Percentiles rank a stretch among this genome's conserved stretches.
phyloP scores from a whole-genome alignment of 2,797 vertebrate species.

The Pseudocheirus occidentalis region DNA sequence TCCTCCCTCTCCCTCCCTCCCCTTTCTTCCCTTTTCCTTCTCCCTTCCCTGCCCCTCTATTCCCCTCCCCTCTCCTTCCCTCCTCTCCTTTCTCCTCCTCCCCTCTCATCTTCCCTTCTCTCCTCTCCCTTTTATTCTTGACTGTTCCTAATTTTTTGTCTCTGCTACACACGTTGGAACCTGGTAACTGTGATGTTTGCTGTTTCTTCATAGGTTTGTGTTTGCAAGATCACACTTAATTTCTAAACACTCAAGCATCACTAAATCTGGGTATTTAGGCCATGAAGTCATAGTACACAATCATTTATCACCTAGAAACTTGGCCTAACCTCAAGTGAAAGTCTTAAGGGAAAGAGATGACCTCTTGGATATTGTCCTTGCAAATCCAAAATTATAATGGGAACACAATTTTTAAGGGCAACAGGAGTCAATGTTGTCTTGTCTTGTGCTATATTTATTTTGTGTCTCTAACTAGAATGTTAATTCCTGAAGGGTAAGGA shows the following conservation, averaged over 20 bases:
- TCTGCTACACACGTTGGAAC: background rate
- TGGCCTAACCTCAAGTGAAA: background rate
- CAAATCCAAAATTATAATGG: background rate
- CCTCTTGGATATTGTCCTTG: background rate
- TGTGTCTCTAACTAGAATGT: background rate
- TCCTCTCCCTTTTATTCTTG: background rate
- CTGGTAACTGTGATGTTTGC: background rate
- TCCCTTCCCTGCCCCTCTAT: too few relatives aligned
- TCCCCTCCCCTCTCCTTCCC: too few relatives aligned
- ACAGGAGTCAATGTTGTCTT: background rate
- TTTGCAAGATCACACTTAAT: background rate
- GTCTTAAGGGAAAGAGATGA: background rate
- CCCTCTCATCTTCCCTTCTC: too few relatives aligned
- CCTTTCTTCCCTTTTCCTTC: fast-evolving
- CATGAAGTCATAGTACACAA: background rate
- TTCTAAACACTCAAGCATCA: background rate
- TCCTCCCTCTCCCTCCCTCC: background rate
- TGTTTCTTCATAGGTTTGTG: background rate
- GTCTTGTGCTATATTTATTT: background rate
- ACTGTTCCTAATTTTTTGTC: background rate
- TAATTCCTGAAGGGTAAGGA: background rate
- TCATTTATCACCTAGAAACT: background rate
- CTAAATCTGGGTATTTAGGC: background rate
- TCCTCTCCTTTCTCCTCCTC: too few relatives aligned
- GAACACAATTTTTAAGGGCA: background rate